Percentiles rank a stretch among this genome's conserved stretches.
phyloP scores from a whole-genome alignment of 2,888 invertebrate genomes.

The Stenodera caucasica region DNA sequence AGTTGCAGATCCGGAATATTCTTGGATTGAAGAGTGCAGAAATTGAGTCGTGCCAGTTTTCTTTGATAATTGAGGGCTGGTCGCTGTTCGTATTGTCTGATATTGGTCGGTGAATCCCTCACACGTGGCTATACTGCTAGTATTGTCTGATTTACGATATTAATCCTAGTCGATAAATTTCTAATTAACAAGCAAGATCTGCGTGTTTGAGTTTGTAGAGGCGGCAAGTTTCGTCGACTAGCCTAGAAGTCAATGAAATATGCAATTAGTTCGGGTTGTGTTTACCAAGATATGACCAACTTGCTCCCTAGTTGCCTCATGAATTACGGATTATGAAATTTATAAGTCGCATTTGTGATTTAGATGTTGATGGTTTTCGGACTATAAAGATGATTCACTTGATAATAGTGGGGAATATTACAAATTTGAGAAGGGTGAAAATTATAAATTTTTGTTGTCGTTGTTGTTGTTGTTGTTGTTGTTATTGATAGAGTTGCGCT shows the following conservation, averaged over 20 bases:
- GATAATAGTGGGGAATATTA: not conserved
- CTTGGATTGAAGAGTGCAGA: too few relatives aligned
- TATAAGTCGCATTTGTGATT: constrained; percentile 8
- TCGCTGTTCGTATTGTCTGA: too few relatives aligned
- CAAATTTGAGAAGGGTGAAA: not conserved
- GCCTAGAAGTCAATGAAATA: constrained; percentile 23
- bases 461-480: not conserved
- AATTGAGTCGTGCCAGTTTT: too few relatives aligned
- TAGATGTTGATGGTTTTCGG: not conserved
- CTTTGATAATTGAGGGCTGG: too few relatives aligned
- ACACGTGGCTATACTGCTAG: too few relatives aligned
- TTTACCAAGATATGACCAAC: constrained; percentile 14
- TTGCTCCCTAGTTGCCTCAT: constrained; percentile 8
- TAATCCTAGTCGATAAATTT: not conserved
- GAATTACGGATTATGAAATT: constrained; percentile 12
- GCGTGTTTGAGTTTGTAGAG: constrained; percentile 22
- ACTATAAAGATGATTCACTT: constrained; percentile 5
- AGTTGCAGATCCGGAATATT: too few relatives aligned
- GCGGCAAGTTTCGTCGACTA: constrained; percentile 9
- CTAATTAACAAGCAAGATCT: constrained; percentile 10
- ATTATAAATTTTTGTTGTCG: not conserved
- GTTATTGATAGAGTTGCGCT: not conserved
- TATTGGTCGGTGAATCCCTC: too few relatives aligned
- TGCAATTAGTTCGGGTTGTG: constrained; percentile 23
- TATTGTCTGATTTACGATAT: too few relatives aligned